Evolutionary conservation across 2,888 invertebrate species (phyloP), one percentile per base, ranked within the genome.

Genomic region (Hirtodrosophila cameraria): DNA sequence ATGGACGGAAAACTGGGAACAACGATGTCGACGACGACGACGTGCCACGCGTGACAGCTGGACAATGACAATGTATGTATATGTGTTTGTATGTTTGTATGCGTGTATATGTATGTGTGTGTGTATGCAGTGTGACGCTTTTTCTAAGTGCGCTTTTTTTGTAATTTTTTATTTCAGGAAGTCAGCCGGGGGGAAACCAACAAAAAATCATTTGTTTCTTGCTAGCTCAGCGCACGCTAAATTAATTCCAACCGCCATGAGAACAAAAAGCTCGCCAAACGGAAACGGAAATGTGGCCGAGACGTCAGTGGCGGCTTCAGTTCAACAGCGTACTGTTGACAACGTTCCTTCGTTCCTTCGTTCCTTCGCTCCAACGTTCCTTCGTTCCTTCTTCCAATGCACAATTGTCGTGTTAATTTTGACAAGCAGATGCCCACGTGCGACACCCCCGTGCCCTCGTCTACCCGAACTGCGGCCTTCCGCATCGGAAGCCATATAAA

Each of bases 241-340:
- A 82, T 82, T 82, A 84, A 82, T 84, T 82, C 66, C 62, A 75
- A 65, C 76, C 74, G 69, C 75, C 67, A 68, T 66, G 60, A 62
- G 71, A 84, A 82, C 80, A 80, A 83, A 80, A 80, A 77, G 62
- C 67, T 67, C 41, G 55, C 75, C 62, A 71, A 82, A 65, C 83
- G 86, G 83, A 84, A 85, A 65, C 85, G 83, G 83, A 85, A 84
- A 78, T 83, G 75, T 80, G 75, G 77, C 80, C 77, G 83, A 83
- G 81, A 77, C 75, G 79, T 81, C 67, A 63, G 38, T 5, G 5
- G 18, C 2, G 57, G 48, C 54, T 61, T 61, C 67, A 66, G 36
- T n/a, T n/a, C n/a, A n/a, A 4, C 23, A 20, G 49, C 74, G 59
- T 63, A 66, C n/a, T n/a, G 76, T 70, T 68, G 82, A 79, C 85